A percentile compares a stretch with the other conserved stretches of the same genome.
Conservation (phyloP, 2,888 invertebrate genomes). For the Ophion slaviceki region DNA sequence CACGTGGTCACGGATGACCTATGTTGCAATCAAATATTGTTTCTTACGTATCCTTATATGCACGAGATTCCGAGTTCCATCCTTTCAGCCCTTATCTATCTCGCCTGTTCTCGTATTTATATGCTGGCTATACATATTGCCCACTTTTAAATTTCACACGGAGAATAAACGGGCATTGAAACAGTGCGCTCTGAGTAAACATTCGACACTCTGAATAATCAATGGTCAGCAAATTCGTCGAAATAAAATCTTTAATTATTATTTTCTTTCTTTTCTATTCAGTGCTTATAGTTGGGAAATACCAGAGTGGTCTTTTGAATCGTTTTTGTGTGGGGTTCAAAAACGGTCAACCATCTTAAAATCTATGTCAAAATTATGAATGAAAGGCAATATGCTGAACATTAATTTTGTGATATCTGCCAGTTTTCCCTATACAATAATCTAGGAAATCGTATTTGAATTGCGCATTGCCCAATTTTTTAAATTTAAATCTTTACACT, state of each 20-base stretch:
- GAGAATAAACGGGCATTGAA: not conserved
- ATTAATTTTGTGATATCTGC: too few relatives aligned
- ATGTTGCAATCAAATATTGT: slow-evolving; percentile 67
- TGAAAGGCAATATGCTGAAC: too few relatives aligned
- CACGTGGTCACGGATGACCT: slow-evolving; percentile 69
- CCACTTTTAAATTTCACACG: slow-evolving; percentile 9
- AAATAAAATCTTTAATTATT: not conserved
- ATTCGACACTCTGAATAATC: not conserved
- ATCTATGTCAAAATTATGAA: too few relatives aligned
- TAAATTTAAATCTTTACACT: too few relatives aligned
- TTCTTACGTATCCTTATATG: slow-evolving; percentile 41
- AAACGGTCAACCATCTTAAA: too few relatives aligned
- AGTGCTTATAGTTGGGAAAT: not conserved
- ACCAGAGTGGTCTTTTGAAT: too few relatives aligned
- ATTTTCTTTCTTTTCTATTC: not conserved
- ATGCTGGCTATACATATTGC: not conserved
- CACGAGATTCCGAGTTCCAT: slow-evolving; percentile 48
- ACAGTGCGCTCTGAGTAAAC: not conserved
- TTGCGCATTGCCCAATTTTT: too few relatives aligned
- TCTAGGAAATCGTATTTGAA: too few relatives aligned
- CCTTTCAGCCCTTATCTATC: slow-evolving; percentile 48
- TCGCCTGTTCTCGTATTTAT: slow-evolving; percentile 18
- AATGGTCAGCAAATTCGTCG: too few relatives aligned
- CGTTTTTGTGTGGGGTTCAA: too few relatives aligned
- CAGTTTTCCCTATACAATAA: too few relatives aligned